A percentile compares a stretch with the other conserved stretches of the same genome.
Conservation (phyloP, 2,888 invertebrate species). For the Julus scanicus region DNA sequence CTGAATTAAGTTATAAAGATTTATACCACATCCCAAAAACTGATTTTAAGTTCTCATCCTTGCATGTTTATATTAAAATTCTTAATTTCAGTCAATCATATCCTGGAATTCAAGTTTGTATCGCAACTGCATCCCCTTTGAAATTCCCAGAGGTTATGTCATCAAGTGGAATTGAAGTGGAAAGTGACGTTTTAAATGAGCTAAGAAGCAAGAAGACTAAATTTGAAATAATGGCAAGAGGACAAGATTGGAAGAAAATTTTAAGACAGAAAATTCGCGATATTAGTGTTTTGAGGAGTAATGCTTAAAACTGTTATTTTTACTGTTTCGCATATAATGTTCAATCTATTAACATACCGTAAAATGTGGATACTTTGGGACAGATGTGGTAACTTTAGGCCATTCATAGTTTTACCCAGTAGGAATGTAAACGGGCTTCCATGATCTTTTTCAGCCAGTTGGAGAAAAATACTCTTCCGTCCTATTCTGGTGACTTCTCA, state of each 20-base stretch:
- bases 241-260: conserved; percentile 63
- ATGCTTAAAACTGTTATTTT: neutral
- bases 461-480: too few relatives aligned
- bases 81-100: neutral
- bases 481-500: too few relatives aligned
- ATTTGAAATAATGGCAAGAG: conserved; percentile 62
- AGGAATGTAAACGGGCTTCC: too few relatives aligned
- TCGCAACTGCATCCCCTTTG: conserved; percentile 67
- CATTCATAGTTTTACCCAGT: too few relatives aligned
- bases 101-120: conserved; percentile 61
- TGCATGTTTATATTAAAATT: neutral
- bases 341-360: too few relatives aligned
- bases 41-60: conserved; percentile 5
- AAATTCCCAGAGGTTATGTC: conserved; percentile 66
- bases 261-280: conserved; percentile 61
- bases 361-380: too few relatives aligned
- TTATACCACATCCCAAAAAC: too few relatives aligned
- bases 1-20: neutral
- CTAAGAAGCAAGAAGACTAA: conserved; percentile 61
- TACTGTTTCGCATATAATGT: too few relatives aligned
- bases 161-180: conserved; percentile 63
- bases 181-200: conserved; percentile 59
- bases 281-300: neutral
- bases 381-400: too few relatives aligned
- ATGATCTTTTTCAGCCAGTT: too few relatives aligned